A percentile compares a stretch with the other conserved stretches of the same genome.
Evolutionary conservation across 1,140 invertebrate genomes (phyloP).

Genomic region (Zaprionus lachaisei): DNA sequence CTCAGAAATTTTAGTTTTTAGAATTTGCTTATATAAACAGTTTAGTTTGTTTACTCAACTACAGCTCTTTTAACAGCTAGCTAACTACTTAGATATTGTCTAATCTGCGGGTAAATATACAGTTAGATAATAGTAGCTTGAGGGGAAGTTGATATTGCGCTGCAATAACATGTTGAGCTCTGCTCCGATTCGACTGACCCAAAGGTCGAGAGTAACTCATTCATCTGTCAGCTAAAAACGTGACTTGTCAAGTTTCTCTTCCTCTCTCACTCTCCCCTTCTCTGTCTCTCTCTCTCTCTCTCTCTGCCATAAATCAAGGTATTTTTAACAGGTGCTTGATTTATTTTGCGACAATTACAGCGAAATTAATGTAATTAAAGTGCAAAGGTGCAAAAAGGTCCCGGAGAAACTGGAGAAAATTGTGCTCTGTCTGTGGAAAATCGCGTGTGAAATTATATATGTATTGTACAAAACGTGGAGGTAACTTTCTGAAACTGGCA

Average conservation of each 20-base stretch:
- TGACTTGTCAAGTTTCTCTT: conserved; percentile 37
- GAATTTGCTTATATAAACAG: not conserved
- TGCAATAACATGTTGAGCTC: conserved; percentile 19
- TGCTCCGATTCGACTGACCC: conserved; percentile 25
- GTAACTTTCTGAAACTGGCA: conserved; percentile 12
- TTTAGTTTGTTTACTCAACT: not conserved
- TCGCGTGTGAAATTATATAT: not conserved
- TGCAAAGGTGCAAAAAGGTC: conserved; percentile 1
- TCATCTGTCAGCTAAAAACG: conserved; percentile 31
- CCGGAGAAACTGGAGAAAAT: conserved; percentile 14
- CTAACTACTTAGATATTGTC: not conserved
- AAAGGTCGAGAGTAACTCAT: conserved; percentile 15
- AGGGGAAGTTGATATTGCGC: conserved; percentile 6
- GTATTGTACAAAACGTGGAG: not conserved
- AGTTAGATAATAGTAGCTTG: not conserved
- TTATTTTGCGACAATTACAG: conserved; percentile 45
- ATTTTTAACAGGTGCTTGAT: conserved; percentile 22
- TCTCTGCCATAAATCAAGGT: not conserved
- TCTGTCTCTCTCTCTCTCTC: not conserved
- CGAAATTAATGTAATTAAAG: not conserved
- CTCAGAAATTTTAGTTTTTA: not conserved
- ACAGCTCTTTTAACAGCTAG: not conserved
- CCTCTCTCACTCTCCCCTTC: not conserved
- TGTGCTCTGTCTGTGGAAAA: not conserved
- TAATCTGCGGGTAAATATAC: not conserved